These are phyloP conservation scores for Metridium senile DNA, from an alignment of 92 coral and sea anemone species.

Conservation along the genomic window DNA sequence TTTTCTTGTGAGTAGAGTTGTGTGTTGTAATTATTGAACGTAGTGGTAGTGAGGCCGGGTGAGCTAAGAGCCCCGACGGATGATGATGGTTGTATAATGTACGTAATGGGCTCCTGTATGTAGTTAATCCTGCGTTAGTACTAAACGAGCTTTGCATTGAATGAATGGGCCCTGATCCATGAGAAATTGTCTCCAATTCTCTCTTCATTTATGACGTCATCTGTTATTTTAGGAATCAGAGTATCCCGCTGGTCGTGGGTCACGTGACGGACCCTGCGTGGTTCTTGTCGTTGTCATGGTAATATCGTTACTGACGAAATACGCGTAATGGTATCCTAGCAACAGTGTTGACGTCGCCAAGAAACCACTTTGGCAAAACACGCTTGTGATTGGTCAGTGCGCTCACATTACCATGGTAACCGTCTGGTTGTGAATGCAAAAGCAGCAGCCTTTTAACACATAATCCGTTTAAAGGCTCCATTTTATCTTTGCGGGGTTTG, in stretches of 20 bases:
- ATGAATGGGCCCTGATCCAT: too few species aligned
- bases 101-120: too few species aligned
- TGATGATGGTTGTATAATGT: too few species aligned
- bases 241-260: slow-evolving; percentile 17
- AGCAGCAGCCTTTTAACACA: background rate
- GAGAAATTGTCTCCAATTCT: too few species aligned
- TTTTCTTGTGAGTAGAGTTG: too few species aligned
- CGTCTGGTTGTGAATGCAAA: background rate
- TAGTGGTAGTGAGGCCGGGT: too few species aligned
- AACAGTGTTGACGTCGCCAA: background rate
- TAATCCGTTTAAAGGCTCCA: background rate
- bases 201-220: too few species aligned
- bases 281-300: background rate
- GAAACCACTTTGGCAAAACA: background rate
- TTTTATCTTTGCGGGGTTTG: background rate
- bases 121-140: too few species aligned
- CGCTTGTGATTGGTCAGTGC: slow-evolving; percentile 3
- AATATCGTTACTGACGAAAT: background rate
- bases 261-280: background rate
- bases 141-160: too few species aligned
- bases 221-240: slow-evolving; percentile 18
- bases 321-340: background rate
- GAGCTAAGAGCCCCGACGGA: too few species aligned
- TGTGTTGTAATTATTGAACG: too few species aligned
- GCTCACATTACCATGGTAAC: background rate